phyloP scores from a whole-genome alignment of 2,113 vertebrate genomes.

The Columba livia region DNA sequence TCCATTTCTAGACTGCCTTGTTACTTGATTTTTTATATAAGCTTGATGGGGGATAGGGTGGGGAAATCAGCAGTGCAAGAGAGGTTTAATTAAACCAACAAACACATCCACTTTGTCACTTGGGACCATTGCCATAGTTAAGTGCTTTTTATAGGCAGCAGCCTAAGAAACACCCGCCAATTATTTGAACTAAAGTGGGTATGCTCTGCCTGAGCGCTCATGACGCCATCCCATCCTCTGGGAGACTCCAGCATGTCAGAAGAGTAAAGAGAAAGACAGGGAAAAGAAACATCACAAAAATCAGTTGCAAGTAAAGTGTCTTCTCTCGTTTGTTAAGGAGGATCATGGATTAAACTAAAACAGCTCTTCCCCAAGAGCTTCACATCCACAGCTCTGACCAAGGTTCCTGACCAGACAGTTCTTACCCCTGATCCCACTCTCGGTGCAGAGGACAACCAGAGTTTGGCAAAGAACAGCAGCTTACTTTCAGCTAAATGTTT shows the following conservation, averaged over 20 bases:
- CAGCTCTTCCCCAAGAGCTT: background rate
- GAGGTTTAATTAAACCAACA: conserved; percentile 16
- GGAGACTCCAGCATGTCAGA: background rate
- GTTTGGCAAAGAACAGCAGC: background rate
- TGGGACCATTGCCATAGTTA: conserved; percentile 48
- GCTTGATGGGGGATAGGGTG: background rate
- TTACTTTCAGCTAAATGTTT: background rate
- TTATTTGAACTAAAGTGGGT: conserved; percentile 44
- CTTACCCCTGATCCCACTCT: accelerated
- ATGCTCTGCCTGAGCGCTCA: background rate
- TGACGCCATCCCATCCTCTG: background rate
- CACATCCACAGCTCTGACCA: background rate
- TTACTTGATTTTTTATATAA: background rate
- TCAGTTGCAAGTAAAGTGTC: background rate
- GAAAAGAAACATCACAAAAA: background rate
- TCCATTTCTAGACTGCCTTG: background rate
- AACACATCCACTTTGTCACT: background rate
- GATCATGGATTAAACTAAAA: background rate
- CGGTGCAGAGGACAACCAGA: background rate
- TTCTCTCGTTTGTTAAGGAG: background rate
- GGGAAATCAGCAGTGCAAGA: background rate
- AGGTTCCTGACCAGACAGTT: background rate
- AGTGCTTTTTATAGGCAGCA: conserved; percentile 30
- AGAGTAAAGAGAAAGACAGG: background rate
- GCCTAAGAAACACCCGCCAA: conserved; percentile 14